A percentile compares a stretch with the other conserved stretches of the same genome.
Evolutionary conservation across 2,888 invertebrate species (phyloP).

Genomic region (Orthosia cruda): DNA sequence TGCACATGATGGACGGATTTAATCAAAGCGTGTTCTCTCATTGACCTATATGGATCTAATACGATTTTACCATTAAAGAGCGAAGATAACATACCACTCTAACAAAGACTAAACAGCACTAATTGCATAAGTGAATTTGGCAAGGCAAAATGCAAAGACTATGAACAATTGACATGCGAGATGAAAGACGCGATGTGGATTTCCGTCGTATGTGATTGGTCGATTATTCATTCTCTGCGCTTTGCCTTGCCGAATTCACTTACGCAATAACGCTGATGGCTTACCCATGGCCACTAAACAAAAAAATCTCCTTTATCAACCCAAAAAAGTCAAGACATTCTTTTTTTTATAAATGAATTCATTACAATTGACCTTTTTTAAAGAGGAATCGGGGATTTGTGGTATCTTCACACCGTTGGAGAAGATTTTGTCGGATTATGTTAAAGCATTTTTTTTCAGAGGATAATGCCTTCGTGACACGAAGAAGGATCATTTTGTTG

Average conservation of each 20-base stretch:
- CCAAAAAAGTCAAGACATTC: conserved; percentile 18
- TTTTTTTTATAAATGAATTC: conserved; percentile 18
- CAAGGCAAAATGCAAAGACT: no score
- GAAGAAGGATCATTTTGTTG: conserved; percentile 47
- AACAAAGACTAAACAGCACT: neutral
- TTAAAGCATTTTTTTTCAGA: conserved; percentile 53
- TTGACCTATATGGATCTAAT: neutral
- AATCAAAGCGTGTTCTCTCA: neutral
- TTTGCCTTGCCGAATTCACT: no score
- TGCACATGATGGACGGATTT: neutral
- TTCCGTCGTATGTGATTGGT: no score
- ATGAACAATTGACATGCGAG: no score
- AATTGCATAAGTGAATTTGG: no score
- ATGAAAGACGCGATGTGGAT: no score
- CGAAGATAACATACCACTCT: neutral
- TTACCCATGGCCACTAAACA: neutral
- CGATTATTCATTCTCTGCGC: no score
- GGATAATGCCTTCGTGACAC: conserved; percentile 58
- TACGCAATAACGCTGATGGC: no score
- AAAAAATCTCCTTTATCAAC: conserved; percentile 6
- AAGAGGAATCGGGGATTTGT: conserved; percentile 46
- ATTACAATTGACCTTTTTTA: conserved; percentile 49
- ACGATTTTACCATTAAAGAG: neutral
- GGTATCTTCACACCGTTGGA: conserved; percentile 60
- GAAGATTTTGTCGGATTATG: conserved; percentile 60